These are phyloP conservation scores for Cordilura impudica DNA, from an alignment of 2,888 invertebrate species.

Conservation along the genomic window DNA sequence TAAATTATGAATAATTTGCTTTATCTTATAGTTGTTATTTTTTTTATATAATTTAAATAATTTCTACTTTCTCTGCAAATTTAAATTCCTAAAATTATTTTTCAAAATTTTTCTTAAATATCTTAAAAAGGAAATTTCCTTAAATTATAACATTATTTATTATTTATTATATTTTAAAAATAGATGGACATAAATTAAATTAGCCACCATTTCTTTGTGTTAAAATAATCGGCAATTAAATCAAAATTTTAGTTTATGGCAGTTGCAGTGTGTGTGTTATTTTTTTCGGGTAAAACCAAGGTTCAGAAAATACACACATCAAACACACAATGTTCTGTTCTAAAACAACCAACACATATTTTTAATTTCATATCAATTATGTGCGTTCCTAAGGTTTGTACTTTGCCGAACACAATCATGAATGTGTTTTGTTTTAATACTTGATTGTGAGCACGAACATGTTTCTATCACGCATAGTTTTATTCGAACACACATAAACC, in stretches of 20 bases:
- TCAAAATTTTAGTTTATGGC: constrained; percentile 20
- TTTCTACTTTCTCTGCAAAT: constrained; percentile 30
- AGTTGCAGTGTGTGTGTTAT: constrained; percentile 46
- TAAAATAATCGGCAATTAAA: constrained; percentile 66
- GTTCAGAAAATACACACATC: too few relatives aligned
- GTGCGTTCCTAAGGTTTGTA: too few relatives aligned
- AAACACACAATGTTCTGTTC: too few relatives aligned
- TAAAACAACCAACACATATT: too few relatives aligned
- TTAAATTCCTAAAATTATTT: background rate
- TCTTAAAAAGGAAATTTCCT: constrained; percentile 22
- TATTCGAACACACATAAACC: too few relatives aligned
- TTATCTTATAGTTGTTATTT: constrained; percentile 32
- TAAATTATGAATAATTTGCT: constrained; percentile 47
- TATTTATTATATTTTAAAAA: constrained; percentile 43
- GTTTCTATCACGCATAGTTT: too few relatives aligned
- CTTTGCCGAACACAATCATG: too few relatives aligned
- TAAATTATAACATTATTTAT: constrained; percentile 19
- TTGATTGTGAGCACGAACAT: too few relatives aligned
- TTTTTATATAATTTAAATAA: constrained; percentile 30
- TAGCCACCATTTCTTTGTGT: constrained; percentile 62
- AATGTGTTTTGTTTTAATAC: too few relatives aligned
- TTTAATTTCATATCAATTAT: too few relatives aligned
- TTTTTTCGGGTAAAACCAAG: constrained; percentile 22
- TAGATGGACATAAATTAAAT: constrained; percentile 68
- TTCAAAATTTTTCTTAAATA: constrained; percentile 11